Evolutionary conservation across 92 coral and sea anemone genomes (phyloP).

Genomic region (Porites evermanni): DNA sequence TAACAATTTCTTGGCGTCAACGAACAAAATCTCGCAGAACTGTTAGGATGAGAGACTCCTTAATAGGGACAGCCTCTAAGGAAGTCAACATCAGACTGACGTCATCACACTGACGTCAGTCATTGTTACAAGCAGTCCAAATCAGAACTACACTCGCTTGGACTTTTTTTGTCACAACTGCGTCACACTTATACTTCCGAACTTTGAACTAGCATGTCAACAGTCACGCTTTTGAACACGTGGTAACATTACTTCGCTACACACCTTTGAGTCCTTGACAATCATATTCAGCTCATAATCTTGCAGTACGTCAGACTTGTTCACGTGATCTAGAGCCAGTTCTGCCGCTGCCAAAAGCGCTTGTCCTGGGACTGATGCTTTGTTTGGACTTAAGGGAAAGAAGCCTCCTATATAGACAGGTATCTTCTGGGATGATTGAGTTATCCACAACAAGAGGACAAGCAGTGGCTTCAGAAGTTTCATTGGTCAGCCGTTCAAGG

Average conservation of each 20-base stretch:
- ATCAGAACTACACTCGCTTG: too few relatives aligned
- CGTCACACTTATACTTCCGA: too few relatives aligned
- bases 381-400: slow-evolving; percentile 94
- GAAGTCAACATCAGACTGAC: too few relatives aligned
- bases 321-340: slow-evolving; percentile 92
- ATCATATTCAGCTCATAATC: slow-evolving; percentile 81
- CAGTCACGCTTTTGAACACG: neutral
- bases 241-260: neutral
- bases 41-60: too few relatives aligned
- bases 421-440: slow-evolving; percentile 22
- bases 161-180: too few relatives aligned
- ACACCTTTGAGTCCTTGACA: slow-evolving; percentile 87
- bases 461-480: neutral
- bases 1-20: too few relatives aligned
- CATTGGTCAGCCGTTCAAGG: slow-evolving; percentile 1
- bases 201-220: too few relatives aligned
- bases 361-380: slow-evolving; percentile 92
- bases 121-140: too few relatives aligned
- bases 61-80: too few relatives aligned
- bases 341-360: slow-evolving; percentile 81
- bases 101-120: too few relatives aligned
- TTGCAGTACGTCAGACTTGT: slow-evolving; percentile 68
- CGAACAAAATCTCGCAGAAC: too few relatives aligned
- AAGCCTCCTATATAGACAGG: slow-evolving; percentile 87
- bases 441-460: neutral